phyloP scores from a whole-genome alignment of 2,113 vertebrate genomes.

The Pandion haliaetus region DNA sequence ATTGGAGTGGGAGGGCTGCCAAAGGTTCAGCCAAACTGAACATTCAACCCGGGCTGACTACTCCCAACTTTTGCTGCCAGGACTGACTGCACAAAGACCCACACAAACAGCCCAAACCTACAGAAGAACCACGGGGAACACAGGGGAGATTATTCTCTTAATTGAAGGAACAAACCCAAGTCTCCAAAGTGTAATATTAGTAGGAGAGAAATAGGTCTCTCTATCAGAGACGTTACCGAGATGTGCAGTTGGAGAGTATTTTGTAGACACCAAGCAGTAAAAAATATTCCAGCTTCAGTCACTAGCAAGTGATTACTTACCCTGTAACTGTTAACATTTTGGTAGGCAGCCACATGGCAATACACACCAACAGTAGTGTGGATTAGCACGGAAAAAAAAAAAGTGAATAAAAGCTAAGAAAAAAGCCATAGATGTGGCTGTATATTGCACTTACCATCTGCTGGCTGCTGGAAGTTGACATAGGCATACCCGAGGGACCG shows the following conservation, averaged over 20 bases:
- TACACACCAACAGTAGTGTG: too few relatives aligned
- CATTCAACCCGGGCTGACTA: background rate
- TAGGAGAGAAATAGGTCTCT: background rate
- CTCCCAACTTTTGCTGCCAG: background rate
- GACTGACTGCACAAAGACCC: background rate
- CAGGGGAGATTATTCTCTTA: background rate
- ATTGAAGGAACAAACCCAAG: accelerated
- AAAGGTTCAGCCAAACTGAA: background rate
- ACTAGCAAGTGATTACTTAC: background rate
- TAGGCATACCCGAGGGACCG: conserved; percentile 96
- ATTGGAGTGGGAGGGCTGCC: background rate
- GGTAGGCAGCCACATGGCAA: accelerated
- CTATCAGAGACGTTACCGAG: background rate
- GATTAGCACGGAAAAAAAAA: accelerated
- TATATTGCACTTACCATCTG: conserved; percentile 84
- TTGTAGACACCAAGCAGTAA: accelerated
- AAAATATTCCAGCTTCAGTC: background rate
- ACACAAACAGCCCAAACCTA: background rate
- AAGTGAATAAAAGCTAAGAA: accelerated
- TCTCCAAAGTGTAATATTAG: accelerated
- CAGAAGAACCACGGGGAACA: accelerated
- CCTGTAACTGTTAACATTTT: accelerated
- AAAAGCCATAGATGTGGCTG: accelerated
- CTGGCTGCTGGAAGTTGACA: conserved; percentile 98
- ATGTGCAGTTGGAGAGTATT: background rate